Evolutionary conservation across 2,888 invertebrate species (phyloP), one percentile per base, ranked within the genome.

Genomic region (Polietes domitor): DNA sequence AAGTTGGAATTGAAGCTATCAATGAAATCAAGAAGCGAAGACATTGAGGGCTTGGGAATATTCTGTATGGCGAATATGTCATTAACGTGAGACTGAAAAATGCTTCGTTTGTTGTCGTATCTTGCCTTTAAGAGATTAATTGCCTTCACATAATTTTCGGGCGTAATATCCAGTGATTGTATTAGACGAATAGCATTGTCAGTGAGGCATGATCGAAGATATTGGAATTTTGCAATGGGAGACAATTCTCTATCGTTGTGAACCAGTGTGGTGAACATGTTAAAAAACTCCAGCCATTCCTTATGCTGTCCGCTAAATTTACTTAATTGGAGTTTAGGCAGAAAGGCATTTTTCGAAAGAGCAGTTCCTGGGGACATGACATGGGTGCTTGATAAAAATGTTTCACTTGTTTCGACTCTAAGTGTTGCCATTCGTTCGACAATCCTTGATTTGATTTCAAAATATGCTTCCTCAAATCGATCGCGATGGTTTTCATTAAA

Each of bases 21-120:
- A 21, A 76, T 85, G 9, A 84, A n/a, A 21, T 80, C 78, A 9
- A 82, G 80, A 17, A 87, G 77, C 72, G 80, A 63, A 75, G 17
- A 41, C 5, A 80, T 80, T 10, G 83, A 84, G 47, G 76, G 81
- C 21, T 74, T 84, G 7, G 76, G 75, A 19, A 85, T 81, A 21
- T 9, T 24, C 15, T 83, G 85, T 12, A 86, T 24, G 3, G 80
- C 77, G 15, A 85, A 86, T 28, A 85, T 85, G 41, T 80, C 84
- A 24, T 82, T 86, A 24, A 86, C 79, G 43, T 86, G 85, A 9
- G 72, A 80, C 82, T 86, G 85, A 80, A 87, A 87, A 73, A 78
- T 85, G 10, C 80, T 19, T n/a, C 84, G 55, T 80, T 86, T 86
- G 72, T 84, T 87, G 77, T 87, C 85, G 58, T 86, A 87, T 19